A percentile compares a stretch with the other conserved stretches of the same genome.
Evolutionary conservation across 2,888 invertebrate genomes (phyloP).

Genomic region (Erebia epiphron): DNA sequence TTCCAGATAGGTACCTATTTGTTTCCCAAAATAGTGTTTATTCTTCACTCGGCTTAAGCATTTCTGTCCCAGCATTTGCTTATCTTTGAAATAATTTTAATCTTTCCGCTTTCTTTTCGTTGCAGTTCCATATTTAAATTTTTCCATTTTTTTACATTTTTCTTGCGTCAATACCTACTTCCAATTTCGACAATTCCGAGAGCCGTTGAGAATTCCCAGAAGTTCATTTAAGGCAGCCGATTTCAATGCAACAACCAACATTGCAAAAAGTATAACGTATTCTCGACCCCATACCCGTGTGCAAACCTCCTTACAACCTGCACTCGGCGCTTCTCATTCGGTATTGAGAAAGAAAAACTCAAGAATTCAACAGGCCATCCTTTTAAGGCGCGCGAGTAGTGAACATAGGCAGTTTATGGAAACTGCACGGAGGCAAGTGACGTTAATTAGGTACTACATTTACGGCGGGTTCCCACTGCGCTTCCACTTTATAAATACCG

Average conservation of each 20-base stretch:
- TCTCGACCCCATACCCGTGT: constrained; percentile 23
- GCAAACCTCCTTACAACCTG: constrained; percentile 31
- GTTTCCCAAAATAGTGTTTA: no score
- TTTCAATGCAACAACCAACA: constrained; percentile 9
- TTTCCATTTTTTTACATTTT: no score
- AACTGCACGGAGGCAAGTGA: constrained; percentile 42
- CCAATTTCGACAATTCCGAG: not conserved
- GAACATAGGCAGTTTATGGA: constrained; percentile 46
- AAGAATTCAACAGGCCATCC: constrained; percentile 44
- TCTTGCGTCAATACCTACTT: constrained; percentile 10
- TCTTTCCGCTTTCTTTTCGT: no score
- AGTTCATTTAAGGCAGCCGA: not conserved
- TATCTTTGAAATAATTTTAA: no score
- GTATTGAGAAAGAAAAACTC: constrained; percentile 46
- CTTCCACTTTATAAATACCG: constrained; percentile 39
- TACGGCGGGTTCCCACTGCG: constrained; percentile 39
- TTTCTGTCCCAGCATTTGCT: no score
- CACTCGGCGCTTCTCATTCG: constrained; percentile 36
- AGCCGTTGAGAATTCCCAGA: not conserved
- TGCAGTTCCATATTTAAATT: no score
- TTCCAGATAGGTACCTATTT: no score
- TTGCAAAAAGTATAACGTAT: constrained; percentile 9
- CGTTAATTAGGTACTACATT: constrained; percentile 47
- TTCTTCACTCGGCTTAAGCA: no score
- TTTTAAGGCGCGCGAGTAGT: constrained; percentile 42